These are phyloP conservation scores for Cerastis leucographa DNA, from an alignment of 2,888 invertebrate species.

Conservation along the genomic window DNA sequence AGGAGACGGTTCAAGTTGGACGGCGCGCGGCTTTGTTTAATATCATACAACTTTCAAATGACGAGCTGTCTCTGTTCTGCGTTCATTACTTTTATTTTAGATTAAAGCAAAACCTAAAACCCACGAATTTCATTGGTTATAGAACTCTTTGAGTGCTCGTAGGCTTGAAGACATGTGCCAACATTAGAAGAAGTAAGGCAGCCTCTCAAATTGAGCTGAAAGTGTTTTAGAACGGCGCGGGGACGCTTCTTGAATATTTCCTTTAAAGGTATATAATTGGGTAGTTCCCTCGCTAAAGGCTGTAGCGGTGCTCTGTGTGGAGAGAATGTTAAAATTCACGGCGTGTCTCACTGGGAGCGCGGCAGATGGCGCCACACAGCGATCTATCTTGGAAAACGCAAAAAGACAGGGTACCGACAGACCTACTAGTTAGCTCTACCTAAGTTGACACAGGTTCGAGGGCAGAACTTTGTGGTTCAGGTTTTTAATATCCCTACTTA, in stretches of 20 bases:
- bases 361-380: conserved; percentile 34
- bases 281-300: conserved; percentile 7
- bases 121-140: not conserved
- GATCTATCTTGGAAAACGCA: not conserved
- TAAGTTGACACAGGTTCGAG: not conserved
- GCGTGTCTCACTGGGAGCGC: not conserved
- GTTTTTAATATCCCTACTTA: not conserved
- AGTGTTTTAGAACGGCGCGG: conserved; percentile 22
- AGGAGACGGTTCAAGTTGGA: conserved; percentile 35
- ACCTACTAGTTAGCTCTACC: not conserved
- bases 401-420: not conserved
- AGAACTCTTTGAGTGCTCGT: not conserved
- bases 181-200: conserved; percentile 4
- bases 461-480: not conserved
- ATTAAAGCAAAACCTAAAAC: not conserved
- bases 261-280: conserved; percentile 38
- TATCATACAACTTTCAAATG: conserved; percentile 63
- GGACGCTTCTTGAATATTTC: conserved; percentile 40
- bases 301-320: not conserved
- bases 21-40: conserved; percentile 64
- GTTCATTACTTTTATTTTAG: conserved; percentile 22
- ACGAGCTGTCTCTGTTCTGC: conserved; percentile 44
- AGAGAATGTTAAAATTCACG: conserved; percentile 15
- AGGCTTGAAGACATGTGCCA: not conserved
- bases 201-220: conserved; percentile 9